Evolutionary conservation across 53 echinoderm and acorn worm species (phyloP), one percentile per base, ranked within the genome.

Genomic region (Paracentrotus lividus): DNA sequence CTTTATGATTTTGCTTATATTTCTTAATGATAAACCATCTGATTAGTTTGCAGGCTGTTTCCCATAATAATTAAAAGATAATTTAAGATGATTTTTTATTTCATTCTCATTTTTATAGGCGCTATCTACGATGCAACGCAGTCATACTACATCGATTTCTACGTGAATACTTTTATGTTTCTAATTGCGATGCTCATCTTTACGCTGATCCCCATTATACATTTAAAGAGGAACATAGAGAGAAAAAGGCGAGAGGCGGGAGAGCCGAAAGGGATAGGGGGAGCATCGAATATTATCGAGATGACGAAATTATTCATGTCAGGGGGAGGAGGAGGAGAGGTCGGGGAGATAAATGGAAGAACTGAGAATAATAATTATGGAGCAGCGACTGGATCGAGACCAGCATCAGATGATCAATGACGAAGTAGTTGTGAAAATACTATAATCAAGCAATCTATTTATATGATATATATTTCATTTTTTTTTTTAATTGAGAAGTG

Each of bases 141-240:
- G 31, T 96, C 96, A 20, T 98, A 98, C 94, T 93, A 90, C 56
- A 94, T 94, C 4, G 98, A 98, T 59, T 98, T 98, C 57, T 97
- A 97, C 89, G 97, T 97, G 77, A 98, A 98, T 93, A 95, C 97
- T 1, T 91, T 86, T 0, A 72, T 98, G 66, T 98, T 98, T 84
- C 84, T 94, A 36, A 26, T 98, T 36, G 96, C 96, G 88, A 98
- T 98, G 98, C 32, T 98, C 24, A 93, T 94, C 38, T 98, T 97
- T 67, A 93, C 95, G 34, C 32, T 93, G 31, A 97, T 98, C 38
- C 98, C 97, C 7, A 94, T 93, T 26, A 93, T 97, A 20, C 91
- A 94, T 55, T 88, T 97, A 6, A 90, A 52, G 76, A 52, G 91
- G 53, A 91, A 47, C 24, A 72, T 91, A 4, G 21, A 76, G 49